A percentile compares a stretch with the other conserved stretches of the same genome.
Evolutionary conservation across 2,888 invertebrate genomes (phyloP).

Genomic region (Zele albiditarsus): DNA sequence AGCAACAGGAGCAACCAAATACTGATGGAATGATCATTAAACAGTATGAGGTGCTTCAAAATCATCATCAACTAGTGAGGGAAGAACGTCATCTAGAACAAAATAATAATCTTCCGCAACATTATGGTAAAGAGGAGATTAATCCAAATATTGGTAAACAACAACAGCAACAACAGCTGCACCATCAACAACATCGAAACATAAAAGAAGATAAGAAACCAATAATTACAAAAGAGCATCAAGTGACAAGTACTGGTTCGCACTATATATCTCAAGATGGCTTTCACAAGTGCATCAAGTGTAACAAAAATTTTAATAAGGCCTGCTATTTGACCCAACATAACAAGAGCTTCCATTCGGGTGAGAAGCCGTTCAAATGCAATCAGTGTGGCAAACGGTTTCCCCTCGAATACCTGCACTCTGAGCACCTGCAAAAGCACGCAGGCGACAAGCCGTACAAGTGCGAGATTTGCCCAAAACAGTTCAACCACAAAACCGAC

Average conservation of each 20-base stretch:
- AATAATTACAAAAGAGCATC: conserved; percentile 59
- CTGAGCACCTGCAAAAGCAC: conserved; percentile 85
- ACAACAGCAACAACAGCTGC: conserved; percentile 24
- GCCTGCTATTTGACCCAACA: conserved; percentile 93
- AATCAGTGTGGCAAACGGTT: conserved; percentile 90
- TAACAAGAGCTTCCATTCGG: conserved; percentile 91
- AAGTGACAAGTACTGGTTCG: conserved; percentile 61
- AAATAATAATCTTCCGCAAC: conserved; percentile 62
- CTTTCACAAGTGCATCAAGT: conserved; percentile 83
- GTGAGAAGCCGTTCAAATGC: conserved; percentile 90
- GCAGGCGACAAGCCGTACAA: conserved; percentile 89
- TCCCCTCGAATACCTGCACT: conserved; percentile 81
- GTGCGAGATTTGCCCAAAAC: conserved; percentile 88
- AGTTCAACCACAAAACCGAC: conserved; percentile 94
- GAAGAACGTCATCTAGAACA: conserved; percentile 52
- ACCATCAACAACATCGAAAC: conserved; percentile 19
- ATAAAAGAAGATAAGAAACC: conserved; percentile 41
- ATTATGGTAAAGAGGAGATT: conserved; percentile 59
- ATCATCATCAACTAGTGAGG: conserved; percentile 29
- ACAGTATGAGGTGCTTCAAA: conserved; percentile 50
- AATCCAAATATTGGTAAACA: conserved; percentile 58
- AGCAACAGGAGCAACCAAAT: conserved; percentile 44
- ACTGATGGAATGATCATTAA: conserved; percentile 57
- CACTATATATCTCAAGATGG: conserved; percentile 65
- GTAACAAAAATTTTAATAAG: conserved; percentile 89